phyloP scores from a whole-genome alignment of 2,797 vertebrate genomes.

The Phataginus tricuspis region DNA sequence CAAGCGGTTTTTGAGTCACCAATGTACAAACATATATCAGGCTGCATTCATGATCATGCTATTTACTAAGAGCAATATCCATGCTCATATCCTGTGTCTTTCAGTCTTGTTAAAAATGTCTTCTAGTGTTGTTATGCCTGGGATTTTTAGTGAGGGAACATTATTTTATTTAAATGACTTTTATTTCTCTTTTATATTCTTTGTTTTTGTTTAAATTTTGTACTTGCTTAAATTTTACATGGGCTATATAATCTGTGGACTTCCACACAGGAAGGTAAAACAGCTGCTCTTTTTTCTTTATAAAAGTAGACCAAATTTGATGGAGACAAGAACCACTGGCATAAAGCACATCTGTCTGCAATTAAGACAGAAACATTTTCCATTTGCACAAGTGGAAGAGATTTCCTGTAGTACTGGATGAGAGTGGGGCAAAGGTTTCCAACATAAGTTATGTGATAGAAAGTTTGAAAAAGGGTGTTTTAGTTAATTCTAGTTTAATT shows the following conservation, averaged over 20 bases:
- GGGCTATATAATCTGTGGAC: neutral
- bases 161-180: constrained; percentile 23
- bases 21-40: neutral
- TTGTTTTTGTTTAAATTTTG: neutral
- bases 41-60: neutral
- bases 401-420: neutral
- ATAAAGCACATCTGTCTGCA: neutral
- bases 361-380: constrained; percentile 52
- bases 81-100: neutral
- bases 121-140: neutral
- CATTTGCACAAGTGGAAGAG: constrained; percentile 1
- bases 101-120: neutral
- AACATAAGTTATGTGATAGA: neutral
- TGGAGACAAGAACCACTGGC: neutral
- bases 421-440: neutral
- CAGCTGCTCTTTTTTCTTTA: neutral
- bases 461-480: neutral
- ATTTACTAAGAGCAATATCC: neutral
- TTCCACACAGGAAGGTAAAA: neutral
- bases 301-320: neutral
- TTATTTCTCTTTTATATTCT: neutral
- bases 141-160: constrained; percentile 11
- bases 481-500: constrained; percentile 30
- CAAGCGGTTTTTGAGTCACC: neutral
- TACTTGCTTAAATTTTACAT: neutral